These are phyloP conservation scores for Cepaea nemoralis DNA, from an alignment of 1,140 invertebrate genomes.

Conservation along the genomic window DNA sequence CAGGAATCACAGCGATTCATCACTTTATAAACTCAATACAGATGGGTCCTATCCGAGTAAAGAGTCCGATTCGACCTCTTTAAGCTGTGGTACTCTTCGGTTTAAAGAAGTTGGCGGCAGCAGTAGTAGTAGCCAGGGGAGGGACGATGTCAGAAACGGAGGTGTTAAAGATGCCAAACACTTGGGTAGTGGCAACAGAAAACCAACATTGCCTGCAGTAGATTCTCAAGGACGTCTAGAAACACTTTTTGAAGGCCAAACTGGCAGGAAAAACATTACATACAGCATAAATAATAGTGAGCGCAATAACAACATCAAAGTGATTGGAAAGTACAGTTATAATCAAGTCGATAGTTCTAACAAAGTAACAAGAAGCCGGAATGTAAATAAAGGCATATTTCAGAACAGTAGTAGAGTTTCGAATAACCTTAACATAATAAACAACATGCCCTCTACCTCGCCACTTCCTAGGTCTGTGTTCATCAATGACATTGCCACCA, in stretches of 20 bases:
- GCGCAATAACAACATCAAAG: background rate
- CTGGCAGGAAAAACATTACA: background rate
- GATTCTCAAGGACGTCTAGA: conserved; percentile 40
- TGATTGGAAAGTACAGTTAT: too few species aligned
- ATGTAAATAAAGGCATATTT: background rate
- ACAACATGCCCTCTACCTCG: background rate
- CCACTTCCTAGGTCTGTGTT: background rate
- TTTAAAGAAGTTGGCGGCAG: background rate
- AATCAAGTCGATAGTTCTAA: background rate
- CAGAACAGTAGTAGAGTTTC: background rate
- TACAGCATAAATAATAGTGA: conserved; percentile 6
- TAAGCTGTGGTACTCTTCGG: background rate
- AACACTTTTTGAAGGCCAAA: conserved; percentile 38
- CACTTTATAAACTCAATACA: background rate
- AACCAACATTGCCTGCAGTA: conserved; percentile 36
- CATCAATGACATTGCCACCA: background rate
- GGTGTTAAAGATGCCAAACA: background rate
- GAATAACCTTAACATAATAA: background rate
- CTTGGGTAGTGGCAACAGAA: conserved; percentile 13
- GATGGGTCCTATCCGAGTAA: background rate
- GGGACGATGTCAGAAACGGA: background rate
- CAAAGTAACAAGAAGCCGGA: background rate
- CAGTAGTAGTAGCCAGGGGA: background rate
- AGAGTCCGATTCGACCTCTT: background rate
- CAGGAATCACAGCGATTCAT: conserved; percentile 37